Evolutionary conservation across 1,140 invertebrate genomes (phyloP), one percentile per base, ranked within the genome.

Genomic region (Drosophila nigrodunni): DNA sequence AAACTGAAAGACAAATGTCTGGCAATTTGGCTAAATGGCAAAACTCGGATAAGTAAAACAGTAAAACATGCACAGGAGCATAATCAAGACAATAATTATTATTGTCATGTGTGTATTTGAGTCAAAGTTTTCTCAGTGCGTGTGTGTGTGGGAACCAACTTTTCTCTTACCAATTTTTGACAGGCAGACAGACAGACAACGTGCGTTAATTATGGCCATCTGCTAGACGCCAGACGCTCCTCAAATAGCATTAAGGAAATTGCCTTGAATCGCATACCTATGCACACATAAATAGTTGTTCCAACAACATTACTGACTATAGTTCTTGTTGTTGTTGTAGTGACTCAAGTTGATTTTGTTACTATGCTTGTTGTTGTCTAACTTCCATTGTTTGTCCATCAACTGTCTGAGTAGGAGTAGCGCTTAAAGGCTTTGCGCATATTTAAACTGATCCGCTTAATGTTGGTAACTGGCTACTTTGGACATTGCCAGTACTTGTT

Each of bases 41-140:
- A 76, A 89, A 82, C 77, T 74, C 74, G 72, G 71, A 77, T 77
- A 79, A 89, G 80, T 81, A 89, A 85, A 89, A 79, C 75, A 89
- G 85, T 89, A 85, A 89, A 89, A 81, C 85, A 89, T 81, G 78
- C 85, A 85, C 80, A 77, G 74, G 85, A 89, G 85, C 85, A 89
- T 85, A 89, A 89, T 89, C 82, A 89, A 85, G 85, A 89, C 85
- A 89, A 89, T 89, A 89, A 89, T 88, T 83, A 88, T 88, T 89
- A 89, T 89, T 89, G 85, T 89, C 85, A 89, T 89, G 85, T 85
- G 85, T 88, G 81, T 85, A 85, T 85, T 85, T 83, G 66, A 61
- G 41, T 43, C 65, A 77, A 77, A 77, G 74, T 77, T 77, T 74
- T 49, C 18, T 13, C 5, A n/a, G 9, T 41, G 39, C 11, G 9